Percentiles rank a stretch among this genome's conserved stretches.
Evolutionary conservation across 2,888 invertebrate genomes (phyloP).

Genomic region (Scaptomyza tumidula): DNA sequence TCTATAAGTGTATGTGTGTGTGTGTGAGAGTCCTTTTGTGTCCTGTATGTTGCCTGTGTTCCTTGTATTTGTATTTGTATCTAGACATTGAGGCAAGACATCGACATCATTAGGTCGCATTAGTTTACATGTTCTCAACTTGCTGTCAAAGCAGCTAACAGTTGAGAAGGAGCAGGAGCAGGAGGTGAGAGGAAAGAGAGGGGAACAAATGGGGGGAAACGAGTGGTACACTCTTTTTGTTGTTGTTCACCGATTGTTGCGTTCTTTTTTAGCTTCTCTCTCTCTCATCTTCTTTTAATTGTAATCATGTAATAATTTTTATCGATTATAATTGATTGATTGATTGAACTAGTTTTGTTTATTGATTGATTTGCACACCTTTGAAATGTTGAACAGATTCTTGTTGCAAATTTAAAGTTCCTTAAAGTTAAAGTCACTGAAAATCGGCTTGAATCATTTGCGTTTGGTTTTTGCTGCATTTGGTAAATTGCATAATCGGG

Average conservation of each 20-base stretch:
- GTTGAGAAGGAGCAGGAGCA: too few relatives aligned
- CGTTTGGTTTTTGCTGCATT: conserved; percentile 1
- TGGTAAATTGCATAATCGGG: conserved; percentile 7
- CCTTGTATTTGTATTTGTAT: conserved; percentile 4
- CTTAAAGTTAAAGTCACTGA: background rate
- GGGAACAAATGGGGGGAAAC: too few relatives aligned
- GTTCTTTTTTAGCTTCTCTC: too few relatives aligned
- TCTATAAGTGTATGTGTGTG: background rate
- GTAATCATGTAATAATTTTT: too few relatives aligned
- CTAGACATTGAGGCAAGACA: conserved; percentile 37
- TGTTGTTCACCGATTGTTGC: too few relatives aligned
- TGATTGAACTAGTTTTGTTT: conserved; percentile 34
- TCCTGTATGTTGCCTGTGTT: conserved; percentile 22
- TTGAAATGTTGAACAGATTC: too few relatives aligned
- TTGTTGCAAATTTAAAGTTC: background rate
- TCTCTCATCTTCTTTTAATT: too few relatives aligned
- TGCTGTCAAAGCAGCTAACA: conserved; percentile 48
- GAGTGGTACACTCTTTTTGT: background rate
- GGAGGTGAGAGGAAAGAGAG: background rate
- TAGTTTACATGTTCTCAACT: conserved; percentile 61
- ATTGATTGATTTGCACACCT: too few relatives aligned
- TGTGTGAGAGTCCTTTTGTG: conserved; percentile 16
- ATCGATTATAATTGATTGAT: conserved; percentile 35
- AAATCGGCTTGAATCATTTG: conserved; percentile 12
- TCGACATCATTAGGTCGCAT: conserved; percentile 61